A percentile compares a stretch with the other conserved stretches of the same genome.
Evolutionary conservation across 2,113 vertebrate genomes (phyloP).

Genomic region (Rattus rattus): DNA sequence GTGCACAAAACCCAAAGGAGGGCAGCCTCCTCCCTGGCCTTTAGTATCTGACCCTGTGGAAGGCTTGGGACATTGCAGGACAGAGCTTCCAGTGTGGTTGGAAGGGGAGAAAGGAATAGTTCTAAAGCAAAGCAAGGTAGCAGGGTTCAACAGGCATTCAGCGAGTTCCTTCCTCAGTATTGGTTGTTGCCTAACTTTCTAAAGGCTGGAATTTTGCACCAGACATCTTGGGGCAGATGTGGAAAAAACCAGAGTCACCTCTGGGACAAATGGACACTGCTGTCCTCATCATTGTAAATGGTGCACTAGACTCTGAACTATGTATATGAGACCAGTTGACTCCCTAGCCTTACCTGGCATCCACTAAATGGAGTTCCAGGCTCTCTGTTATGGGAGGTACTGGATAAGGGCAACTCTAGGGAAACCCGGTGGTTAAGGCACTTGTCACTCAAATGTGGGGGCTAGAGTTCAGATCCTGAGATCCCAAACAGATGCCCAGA

Average conservation of each 20-base stretch:
- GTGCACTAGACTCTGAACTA: background rate
- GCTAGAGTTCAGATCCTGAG: background rate
- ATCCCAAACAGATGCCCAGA: background rate
- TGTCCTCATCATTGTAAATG: background rate
- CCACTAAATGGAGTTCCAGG: fast-evolving
- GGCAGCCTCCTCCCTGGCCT: background rate
- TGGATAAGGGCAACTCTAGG: background rate
- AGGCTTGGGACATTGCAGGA: background rate
- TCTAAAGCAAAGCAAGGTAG: background rate
- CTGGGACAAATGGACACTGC: background rate
- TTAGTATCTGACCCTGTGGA: background rate
- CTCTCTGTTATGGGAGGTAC: background rate
- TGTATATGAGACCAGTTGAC: no score
- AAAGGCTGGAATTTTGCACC: background rate
- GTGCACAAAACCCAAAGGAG: background rate
- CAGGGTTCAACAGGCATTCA: fast-evolving
- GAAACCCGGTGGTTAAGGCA: background rate
- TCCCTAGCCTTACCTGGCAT: fast-evolving
- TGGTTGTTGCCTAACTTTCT: background rate
- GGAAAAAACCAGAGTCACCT: background rate
- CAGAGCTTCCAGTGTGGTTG: fast-evolving
- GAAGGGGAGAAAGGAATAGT: background rate
- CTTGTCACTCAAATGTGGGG: background rate
- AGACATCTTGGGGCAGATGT: no score
- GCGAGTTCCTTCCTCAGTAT: fast-evolving